Evolutionary conservation across 1,140 invertebrate species (phyloP), one percentile per base, ranked within the genome.

Genomic region (Laupala kohalensis): DNA sequence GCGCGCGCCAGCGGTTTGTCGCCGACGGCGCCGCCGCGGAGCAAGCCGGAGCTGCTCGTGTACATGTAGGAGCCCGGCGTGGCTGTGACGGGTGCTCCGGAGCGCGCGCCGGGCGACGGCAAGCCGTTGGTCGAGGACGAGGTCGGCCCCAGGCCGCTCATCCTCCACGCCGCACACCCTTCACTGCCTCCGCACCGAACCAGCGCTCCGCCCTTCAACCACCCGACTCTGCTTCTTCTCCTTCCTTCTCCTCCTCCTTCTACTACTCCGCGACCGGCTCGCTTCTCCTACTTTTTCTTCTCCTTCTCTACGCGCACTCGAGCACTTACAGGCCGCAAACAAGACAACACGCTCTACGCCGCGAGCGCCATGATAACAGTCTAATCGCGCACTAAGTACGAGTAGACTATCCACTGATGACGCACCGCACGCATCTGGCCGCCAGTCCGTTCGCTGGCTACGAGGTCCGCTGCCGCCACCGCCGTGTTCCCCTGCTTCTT

Each of bases 11-110:
- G 23, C 2, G 71, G n/a, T 30, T 72, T 27, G 6, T 64, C 71
- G 12, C 69, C 69, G 23, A 6, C 25, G n/a, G n/a, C 9, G 1
- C 27, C 24, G 4, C 26, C 65, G 63, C 70, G 37, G 3, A 75
- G 67, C 15, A 82, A 72, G 75, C 81, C 76, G 24, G 81, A 79
- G 71, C 81, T 83, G 71, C 78, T 81, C 69, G 80, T 82, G 76
- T 83, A 83, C 25, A 83, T 76, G 75, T 83, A 84, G 67, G 81
- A 83, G 28, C 75, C 75, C 15, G 75, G 72, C 4, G 75, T 37
- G 5, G 72, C 71, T 13, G 73, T 53, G n/a, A 29, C 70, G 4
- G 70, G 19, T 74, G 75, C 24, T 73, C 72, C 29, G 78, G 76
- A 63, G 26, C 67, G 67, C 24, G 65, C 6, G 23, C 23, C 13